phyloP scores from a whole-genome alignment of 2,113 vertebrate species.

The Barbus barbus region DNA sequence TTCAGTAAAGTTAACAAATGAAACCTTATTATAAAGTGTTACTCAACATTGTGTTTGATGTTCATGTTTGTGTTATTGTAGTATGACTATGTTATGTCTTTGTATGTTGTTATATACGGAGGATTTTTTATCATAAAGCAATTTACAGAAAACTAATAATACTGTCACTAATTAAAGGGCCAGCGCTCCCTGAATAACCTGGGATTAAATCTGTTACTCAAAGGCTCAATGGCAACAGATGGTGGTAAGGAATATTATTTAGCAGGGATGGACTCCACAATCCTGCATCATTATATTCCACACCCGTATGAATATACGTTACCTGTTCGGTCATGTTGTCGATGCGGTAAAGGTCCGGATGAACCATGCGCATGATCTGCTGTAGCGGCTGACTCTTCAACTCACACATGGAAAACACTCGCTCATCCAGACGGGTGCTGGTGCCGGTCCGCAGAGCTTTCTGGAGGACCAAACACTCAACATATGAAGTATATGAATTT shows the following conservation, averaged over 20 bases:
- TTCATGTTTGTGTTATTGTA: too few species aligned
- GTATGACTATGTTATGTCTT: neutral
- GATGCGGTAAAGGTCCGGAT: conserved; percentile 92
- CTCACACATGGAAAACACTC: conserved; percentile 95
- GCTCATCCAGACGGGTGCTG: conserved; percentile 93
- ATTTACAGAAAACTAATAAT: too few species aligned
- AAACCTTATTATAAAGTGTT: too few species aligned
- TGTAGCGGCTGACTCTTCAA: conserved; percentile 93
- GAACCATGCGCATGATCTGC: conserved; percentile 90
- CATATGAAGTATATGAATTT: too few species aligned
- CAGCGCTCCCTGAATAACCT: neutral
- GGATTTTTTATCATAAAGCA: too few species aligned
- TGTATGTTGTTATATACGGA: neutral
- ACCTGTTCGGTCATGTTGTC: conserved; percentile 94
- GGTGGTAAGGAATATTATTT: neutral
- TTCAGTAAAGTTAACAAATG: neutral
- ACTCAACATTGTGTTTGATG: too few species aligned
- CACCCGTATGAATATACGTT: conserved; percentile 25
- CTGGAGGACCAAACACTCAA: conserved; percentile 67
- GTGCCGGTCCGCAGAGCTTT: conserved; percentile 92
- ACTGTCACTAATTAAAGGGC: neutral
- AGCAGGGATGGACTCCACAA: neutral
- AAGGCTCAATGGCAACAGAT: too few species aligned
- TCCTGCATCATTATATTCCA: neutral
- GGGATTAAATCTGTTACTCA: too few species aligned